phyloP scores from a whole-genome alignment of 2,888 invertebrate genomes.

The Cosmorhoe ocellata region DNA sequence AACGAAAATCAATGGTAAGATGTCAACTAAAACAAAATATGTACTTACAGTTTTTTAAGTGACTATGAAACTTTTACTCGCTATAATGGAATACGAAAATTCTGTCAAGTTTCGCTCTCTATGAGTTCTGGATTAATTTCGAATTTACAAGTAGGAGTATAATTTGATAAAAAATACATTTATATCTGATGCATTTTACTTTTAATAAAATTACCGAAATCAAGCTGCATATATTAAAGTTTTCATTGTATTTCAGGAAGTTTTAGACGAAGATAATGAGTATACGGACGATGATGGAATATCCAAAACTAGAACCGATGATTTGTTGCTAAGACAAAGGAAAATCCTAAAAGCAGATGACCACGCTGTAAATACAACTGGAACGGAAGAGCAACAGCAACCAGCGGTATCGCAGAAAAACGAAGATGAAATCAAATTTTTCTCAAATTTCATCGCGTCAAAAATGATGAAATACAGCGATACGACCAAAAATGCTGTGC shows the following conservation, averaged over 20 bases:
- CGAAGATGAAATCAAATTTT: conserved; percentile 49
- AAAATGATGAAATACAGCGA: conserved; percentile 55
- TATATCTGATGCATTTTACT: too few relatives aligned
- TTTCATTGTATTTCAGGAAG: background rate
- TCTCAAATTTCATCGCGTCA: conserved; percentile 48
- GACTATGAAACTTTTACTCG: too few relatives aligned
- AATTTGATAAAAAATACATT: too few relatives aligned
- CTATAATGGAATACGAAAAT: too few relatives aligned
- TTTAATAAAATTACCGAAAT: too few relatives aligned
- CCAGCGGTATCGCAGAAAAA: conserved; percentile 15
- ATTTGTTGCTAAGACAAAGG: conserved; percentile 9
- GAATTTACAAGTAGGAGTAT: too few relatives aligned
- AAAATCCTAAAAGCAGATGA: background rate
- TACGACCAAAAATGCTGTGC: conserved; percentile 46
- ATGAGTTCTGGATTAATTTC: too few relatives aligned
- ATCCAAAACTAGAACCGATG: conserved; percentile 17
- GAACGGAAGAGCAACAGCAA: too few relatives aligned
- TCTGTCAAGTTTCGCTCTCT: too few relatives aligned
- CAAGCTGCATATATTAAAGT: too few relatives aligned
- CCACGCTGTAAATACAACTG: too few relatives aligned
- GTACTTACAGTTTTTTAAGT: too few relatives aligned
- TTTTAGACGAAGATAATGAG: background rate
- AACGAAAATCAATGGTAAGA: conserved; percentile 37
- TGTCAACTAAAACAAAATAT: background rate
- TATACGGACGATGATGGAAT: background rate